Evolutionary conservation across 2,888 invertebrate species (phyloP), one percentile per base, ranked within the genome.

Genomic region (Nowickia ferox): DNA sequence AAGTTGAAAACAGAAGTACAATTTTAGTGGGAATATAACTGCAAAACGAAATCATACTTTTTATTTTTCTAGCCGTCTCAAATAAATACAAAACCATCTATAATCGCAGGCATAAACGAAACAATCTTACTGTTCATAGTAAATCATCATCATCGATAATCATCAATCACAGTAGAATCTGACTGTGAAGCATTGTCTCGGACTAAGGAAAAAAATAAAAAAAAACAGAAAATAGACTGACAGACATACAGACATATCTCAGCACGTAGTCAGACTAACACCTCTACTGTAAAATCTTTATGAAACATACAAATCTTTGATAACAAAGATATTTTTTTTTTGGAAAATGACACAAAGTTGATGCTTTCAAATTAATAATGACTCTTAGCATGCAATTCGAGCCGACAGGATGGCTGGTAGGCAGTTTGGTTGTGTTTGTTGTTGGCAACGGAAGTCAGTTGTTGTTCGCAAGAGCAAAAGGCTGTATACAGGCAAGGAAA

Each of bases 311-410:
- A 71, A 78, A 59, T 75, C 55, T 75, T 75, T 69, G 75, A 69
- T 66, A 82, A 85, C 63, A 75, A 71, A 82, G 42, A 81, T 63
- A n/a, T 68, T 85, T 79, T 61, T 78, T 55, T n/a, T 48, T 59
- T 72, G 30, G 65, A 77, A 78, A 85, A 82, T 81, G 61, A 57
- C 84, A 84, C 87, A 88, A 89, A 89, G 88, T 91, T 90, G 91
- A 91, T 90, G 90, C 88, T 89, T 90, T 90, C 90, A 90, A 90
- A 91, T 91, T 90, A 90, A 90, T 90, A 91, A 90, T 90, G 89
- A 90, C 87, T 87, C 81, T 72, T 74, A 74, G 77, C 82, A 87
- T 75, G 81, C 83, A 81, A 63, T 72, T 76, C 66, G 42, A 42
- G 48, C 65, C 22, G 48, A 57, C 46, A 48, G 57, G 9, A 59